A percentile compares a stretch with the other conserved stretches of the same genome.
phyloP scores from a whole-genome alignment of 2,888 invertebrate genomes.

The Melanostoma mellinum region DNA sequence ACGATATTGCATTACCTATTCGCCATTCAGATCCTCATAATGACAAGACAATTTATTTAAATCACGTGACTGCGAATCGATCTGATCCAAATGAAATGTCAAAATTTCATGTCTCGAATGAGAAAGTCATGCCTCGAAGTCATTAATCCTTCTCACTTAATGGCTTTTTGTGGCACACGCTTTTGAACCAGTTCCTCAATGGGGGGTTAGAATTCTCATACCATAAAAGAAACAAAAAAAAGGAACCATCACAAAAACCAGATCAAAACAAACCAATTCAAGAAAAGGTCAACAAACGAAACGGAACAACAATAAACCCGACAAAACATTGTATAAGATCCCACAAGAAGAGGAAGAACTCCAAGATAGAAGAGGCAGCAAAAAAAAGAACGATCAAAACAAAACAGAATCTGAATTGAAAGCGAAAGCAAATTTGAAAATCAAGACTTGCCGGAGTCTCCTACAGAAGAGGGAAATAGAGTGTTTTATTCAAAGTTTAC shows the following conservation, averaged over 20 bases:
- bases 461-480: neutral
- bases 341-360: slow-evolving; percentile 26
- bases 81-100: slow-evolving; percentile 28
- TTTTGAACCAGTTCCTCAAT: slow-evolving; percentile 51
- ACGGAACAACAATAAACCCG: slow-evolving; percentile 44
- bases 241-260: slow-evolving; percentile 16
- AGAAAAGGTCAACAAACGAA: slow-evolving; percentile 68
- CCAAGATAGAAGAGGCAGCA: slow-evolving; percentile 2
- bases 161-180: slow-evolving; percentile 3
- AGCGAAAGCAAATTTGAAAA: slow-evolving; percentile 47
- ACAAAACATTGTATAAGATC: slow-evolving; percentile 39
- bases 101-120: slow-evolving; percentile 22
- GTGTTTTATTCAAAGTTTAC: slow-evolving; percentile 16
- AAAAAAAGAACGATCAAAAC: neutral
- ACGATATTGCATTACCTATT: neutral
- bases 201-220: slow-evolving; percentile 27
- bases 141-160: slow-evolving; percentile 32
- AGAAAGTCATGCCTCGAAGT: slow-evolving; percentile 11
- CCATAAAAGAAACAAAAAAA: neutral
- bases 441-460: slow-evolving; percentile 10
- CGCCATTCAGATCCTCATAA: slow-evolving; percentile 26
- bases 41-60: slow-evolving; percentile 24
- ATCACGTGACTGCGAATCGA: slow-evolving; percentile 6
- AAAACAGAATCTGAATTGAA: slow-evolving; percentile 38
- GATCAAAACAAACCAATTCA: slow-evolving; percentile 45